Conservation (phyloP, 2,113 vertebrate species). For the Oreochromis aureus region DNA sequence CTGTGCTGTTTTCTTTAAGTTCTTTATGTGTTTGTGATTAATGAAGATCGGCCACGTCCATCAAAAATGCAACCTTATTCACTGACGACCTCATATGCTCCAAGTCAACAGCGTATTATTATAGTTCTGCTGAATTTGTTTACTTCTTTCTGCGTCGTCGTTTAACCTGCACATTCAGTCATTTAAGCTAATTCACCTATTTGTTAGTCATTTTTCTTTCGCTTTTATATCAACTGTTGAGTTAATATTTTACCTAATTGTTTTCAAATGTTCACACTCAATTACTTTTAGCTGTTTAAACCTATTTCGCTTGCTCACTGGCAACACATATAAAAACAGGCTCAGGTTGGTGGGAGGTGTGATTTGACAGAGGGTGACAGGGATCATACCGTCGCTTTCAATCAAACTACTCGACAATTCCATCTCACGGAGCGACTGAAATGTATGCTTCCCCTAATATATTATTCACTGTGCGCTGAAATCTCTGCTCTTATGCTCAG, state of each 20-base stretch:
- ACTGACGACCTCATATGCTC: neutral
- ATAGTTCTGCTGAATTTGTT: neutral
- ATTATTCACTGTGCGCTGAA: neutral
- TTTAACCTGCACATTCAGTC: neutral
- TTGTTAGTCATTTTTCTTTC: neutral
- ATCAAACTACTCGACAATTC: neutral
- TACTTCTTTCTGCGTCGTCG: rapidly evolving
- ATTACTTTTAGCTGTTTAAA: neutral
- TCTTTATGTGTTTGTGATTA: neutral
- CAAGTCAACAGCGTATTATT: neutral
- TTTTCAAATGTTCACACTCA: neutral
- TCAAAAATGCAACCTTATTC: neutral
- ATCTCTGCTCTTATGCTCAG: neutral
- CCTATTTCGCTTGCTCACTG: neutral
- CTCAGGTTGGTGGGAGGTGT: constrained; percentile 6
- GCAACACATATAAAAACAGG: neutral
- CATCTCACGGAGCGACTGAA: neutral
- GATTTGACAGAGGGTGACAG: neutral
- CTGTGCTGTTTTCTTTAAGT: neutral
- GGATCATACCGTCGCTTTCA: neutral
- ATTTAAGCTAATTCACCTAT: neutral
- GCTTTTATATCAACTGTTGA: neutral
- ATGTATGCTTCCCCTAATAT: neutral
- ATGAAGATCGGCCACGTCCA: rapidly evolving
- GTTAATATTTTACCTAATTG: neutral